Evolutionary conservation across 2,113 vertebrate species (phyloP).

Genomic region (Pachycephala philippinensis): DNA sequence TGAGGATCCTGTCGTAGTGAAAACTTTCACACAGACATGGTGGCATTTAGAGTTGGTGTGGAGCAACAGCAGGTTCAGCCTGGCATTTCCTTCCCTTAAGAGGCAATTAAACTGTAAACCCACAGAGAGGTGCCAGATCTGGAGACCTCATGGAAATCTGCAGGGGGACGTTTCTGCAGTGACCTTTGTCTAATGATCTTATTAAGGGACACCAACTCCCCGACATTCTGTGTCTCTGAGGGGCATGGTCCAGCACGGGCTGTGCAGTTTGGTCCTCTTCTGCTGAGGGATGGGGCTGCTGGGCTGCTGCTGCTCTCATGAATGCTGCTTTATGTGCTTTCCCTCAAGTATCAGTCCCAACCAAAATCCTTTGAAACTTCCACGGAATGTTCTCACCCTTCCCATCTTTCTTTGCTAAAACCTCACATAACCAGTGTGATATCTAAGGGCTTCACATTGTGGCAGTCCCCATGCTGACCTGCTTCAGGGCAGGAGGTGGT

Average conservation of each 20-base stretch:
- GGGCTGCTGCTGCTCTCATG: background rate
- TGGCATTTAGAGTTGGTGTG: background rate
- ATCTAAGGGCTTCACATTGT: background rate
- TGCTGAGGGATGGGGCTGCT: background rate
- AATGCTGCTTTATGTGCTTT: background rate
- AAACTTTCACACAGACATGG: background rate
- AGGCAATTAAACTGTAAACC: constrained; percentile 20
- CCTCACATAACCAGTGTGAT: background rate
- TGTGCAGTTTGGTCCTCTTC: background rate
- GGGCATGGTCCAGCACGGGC: background rate
- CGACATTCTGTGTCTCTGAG: background rate
- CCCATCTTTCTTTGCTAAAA: background rate
- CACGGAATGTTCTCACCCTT: background rate
- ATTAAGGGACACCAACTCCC: background rate
- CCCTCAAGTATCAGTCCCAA: background rate
- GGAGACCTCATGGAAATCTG: background rate
- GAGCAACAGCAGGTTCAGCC: background rate
- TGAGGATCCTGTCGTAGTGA: rapidly evolving
- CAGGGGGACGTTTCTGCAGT: background rate
- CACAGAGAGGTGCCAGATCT: background rate
- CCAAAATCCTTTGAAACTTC: background rate
- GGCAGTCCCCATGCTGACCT: background rate
- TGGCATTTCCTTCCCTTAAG: background rate
- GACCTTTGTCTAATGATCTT: constrained; percentile 34
- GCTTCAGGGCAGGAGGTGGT: background rate